A percentile compares a stretch with the other conserved stretches of the same genome.
Conservation (phyloP, 2,888 invertebrate genomes). For the Perizoma flavofasciatum region DNA sequence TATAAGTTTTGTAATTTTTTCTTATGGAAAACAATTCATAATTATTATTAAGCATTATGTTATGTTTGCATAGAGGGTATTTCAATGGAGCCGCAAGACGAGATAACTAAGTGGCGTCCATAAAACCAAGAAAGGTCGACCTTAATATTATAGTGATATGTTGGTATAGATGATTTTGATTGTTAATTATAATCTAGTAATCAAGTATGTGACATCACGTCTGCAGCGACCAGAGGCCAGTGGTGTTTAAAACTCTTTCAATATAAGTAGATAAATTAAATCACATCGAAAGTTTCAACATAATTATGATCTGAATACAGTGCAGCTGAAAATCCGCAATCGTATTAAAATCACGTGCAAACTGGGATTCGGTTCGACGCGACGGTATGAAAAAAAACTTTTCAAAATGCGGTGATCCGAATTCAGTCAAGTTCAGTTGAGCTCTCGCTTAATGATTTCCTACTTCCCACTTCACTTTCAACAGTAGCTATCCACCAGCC, state of each 20-base stretch:
- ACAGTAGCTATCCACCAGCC: conserved; percentile 29
- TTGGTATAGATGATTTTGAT: conserved; percentile 43
- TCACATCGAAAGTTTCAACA: conserved; percentile 32
- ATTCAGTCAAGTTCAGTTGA: conserved; percentile 38
- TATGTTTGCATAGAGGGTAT: conserved; percentile 59
- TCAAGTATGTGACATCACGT: conserved; percentile 56
- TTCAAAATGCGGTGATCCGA: conserved; percentile 31
- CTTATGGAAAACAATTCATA: conserved; percentile 42
- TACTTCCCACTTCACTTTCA: conserved; percentile 40
- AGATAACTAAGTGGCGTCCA: conserved; percentile 57
- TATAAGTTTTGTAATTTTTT: conserved; percentile 24
- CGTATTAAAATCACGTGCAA: conserved; percentile 3
- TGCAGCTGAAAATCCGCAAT: background rate
- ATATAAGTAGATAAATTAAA: conserved; percentile 30
- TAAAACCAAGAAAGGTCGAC: conserved; percentile 52
- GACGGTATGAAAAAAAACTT: conserved; percentile 6
- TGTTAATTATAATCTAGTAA: conserved; percentile 61
- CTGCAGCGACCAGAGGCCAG: conserved; percentile 51
- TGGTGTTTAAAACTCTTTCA: conserved; percentile 36
- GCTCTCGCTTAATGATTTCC: conserved; percentile 41
- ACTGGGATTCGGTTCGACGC: background rate
- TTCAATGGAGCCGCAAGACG: conserved; percentile 52
- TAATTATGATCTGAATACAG: conserved; percentile 16
- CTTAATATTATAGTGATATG: conserved; percentile 49
- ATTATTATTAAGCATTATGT: no score